Conservation (phyloP, 2,113 vertebrate genomes). For the Percina caprodes region DNA sequence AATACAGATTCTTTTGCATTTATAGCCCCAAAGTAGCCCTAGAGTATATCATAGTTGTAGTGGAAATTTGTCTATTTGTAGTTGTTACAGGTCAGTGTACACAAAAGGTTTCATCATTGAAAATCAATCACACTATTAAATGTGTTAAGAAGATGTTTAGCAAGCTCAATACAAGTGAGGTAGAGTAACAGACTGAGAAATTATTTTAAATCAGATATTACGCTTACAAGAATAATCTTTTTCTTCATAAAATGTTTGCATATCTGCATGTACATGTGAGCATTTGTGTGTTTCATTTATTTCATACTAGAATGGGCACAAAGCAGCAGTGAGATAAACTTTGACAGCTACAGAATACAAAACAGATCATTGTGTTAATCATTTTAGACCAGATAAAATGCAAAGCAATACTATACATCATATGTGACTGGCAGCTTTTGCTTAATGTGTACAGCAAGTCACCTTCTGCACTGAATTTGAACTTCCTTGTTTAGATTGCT, state of each 20-base stretch:
- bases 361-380: not conserved
- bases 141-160: slow-evolving; percentile 27
- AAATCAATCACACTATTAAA: slow-evolving; percentile 33
- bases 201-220: not conserved
- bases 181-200: slow-evolving; percentile 11
- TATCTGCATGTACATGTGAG: not conserved
- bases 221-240: not conserved
- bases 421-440: slow-evolving; percentile 11
- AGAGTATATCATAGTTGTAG: not conserved
- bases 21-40: not conserved
- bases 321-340: slow-evolving; percentile 6
- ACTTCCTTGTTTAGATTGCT: slow-evolving; percentile 51
- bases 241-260: not conserved
- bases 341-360: slow-evolving; percentile 5
- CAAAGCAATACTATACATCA: slow-evolving; percentile 2
- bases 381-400: slow-evolving; percentile 37
- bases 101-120: slow-evolving; percentile 21
- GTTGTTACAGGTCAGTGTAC: slow-evolving; percentile 28
- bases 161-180: not conserved
- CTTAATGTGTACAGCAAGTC: slow-evolving; percentile 36
- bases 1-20: not conserved
- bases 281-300: slow-evolving; percentile 25
- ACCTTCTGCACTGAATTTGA: slow-evolving; percentile 59
- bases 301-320: slow-evolving; percentile 10
- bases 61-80: slow-evolving; percentile 19